phyloP scores from a whole-genome alignment of 2,113 vertebrate species.

The Podiceps cristatus region DNA sequence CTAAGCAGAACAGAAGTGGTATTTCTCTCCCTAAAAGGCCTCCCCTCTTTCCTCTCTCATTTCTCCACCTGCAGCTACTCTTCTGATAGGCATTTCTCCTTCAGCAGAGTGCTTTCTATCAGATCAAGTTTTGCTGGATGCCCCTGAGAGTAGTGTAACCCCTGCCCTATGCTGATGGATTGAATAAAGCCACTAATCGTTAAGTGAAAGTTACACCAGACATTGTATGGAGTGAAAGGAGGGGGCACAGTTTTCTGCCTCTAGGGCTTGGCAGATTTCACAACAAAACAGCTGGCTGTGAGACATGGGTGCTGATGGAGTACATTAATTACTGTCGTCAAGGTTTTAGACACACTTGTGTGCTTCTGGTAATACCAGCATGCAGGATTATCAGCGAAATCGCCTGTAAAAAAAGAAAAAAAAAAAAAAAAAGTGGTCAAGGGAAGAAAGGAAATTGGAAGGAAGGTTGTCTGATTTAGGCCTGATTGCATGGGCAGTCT shows the following conservation, averaged over 20 bases:
- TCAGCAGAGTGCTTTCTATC: slow-evolving; percentile 52
- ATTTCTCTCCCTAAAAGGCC: slow-evolving; percentile 18
- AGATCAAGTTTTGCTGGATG: slow-evolving; percentile 63
- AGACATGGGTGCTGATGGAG: slow-evolving; percentile 74
- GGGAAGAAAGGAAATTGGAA: not conserved
- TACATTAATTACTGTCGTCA: slow-evolving; percentile 77
- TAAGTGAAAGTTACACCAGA: slow-evolving; percentile 76
- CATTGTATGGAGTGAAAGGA: slow-evolving; percentile 23
- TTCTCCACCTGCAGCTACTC: slow-evolving; percentile 53
- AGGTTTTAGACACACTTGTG: slow-evolving; percentile 73
- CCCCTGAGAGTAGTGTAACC: slow-evolving; percentile 59
- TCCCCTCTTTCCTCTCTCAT: not conserved
- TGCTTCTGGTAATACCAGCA: slow-evolving; percentile 45
- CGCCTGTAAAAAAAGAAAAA: not conserved
- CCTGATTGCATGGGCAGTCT: not conserved
- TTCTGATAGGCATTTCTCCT: slow-evolving; percentile 33
- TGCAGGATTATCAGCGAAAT: slow-evolving; percentile 44
- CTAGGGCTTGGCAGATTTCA: slow-evolving; percentile 59
- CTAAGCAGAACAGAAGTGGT: slow-evolving; percentile 3
- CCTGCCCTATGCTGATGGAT: slow-evolving; percentile 73
- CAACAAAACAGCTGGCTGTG: slow-evolving; percentile 69
- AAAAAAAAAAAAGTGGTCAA: not conserved
- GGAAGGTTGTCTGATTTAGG: not conserved
- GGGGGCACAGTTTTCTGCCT: slow-evolving; percentile 44
- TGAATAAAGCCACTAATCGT: slow-evolving; percentile 75